Evolutionary conservation across 2,113 vertebrate genomes (phyloP).

Genomic region (Limanda limanda): DNA sequence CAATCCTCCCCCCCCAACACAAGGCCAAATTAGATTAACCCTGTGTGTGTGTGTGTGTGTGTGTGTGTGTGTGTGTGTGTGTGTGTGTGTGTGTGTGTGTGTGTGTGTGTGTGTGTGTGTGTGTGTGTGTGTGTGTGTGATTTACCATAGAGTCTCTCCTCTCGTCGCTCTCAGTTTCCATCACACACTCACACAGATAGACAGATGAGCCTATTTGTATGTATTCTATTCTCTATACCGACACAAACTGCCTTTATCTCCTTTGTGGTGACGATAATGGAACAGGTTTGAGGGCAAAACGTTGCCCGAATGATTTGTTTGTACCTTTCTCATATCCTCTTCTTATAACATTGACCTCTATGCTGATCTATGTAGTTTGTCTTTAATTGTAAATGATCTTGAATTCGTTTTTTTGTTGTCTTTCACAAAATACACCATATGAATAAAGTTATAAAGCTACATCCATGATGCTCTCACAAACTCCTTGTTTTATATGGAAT

Average conservation of each 20-base stretch:
- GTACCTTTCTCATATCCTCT: neutral
- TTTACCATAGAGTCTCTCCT: constrained; percentile 32
- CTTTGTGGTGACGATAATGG: constrained; percentile 31
- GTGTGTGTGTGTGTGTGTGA: constrained; percentile 9
- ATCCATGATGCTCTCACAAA: too few species aligned
- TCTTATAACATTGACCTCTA: too few species aligned
- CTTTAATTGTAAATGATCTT: too few species aligned
- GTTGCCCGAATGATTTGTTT: neutral
- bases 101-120: neutral
- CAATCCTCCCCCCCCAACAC: constrained; percentile 39
- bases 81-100: constrained; percentile 4
- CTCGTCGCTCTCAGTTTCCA: constrained; percentile 18
- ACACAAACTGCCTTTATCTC: constrained; percentile 34
- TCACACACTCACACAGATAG: neutral
- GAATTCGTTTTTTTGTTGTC: too few species aligned
- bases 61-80: constrained; percentile 8
- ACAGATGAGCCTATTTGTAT: constrained; percentile 34
- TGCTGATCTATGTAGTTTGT: too few species aligned
- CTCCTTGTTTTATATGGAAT: too few species aligned
- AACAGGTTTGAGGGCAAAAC: neutral
- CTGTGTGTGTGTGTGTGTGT: constrained; percentile 10
- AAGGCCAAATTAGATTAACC: constrained; percentile 47
- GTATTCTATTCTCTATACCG: constrained; percentile 1
- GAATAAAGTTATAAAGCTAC: too few species aligned
- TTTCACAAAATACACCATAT: too few species aligned